Base-by-base conservation (phyloP, 2,797 vertebrate species). In the Cuculus canorus region DNA sequence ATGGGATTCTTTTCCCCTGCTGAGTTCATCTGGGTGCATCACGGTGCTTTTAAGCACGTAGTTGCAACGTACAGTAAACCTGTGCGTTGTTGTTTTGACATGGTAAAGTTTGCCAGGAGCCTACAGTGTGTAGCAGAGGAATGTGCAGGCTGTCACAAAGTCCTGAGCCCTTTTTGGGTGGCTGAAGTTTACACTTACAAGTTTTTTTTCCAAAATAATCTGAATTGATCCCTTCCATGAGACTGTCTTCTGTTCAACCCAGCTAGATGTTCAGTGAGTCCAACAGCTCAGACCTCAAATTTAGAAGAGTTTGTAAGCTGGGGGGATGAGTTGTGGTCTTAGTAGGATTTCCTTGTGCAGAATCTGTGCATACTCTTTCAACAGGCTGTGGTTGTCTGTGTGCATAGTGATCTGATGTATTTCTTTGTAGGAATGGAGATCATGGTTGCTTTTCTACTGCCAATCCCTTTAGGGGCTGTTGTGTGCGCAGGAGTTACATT, bases 11-110 rank as follows among this genome's bases (percentile, higher is more conserved):
- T 48, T 9, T 9, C 23, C 7, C 4, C 37, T 11, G 3, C 35
- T 81, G 70, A 69, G 81, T 92, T 93, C 86, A 79, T 84, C 50
- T 72, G 50, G 23, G 86, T 86, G 41, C 30, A 2, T 78, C 45
- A 21, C 1, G 4, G 15, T 82, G 86, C 81, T 91, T 86, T 87
- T 70, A 85, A 41, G 27, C 79, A 77, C 3, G 2, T 43, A 72
- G 35, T 30, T 93, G 30, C 75, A 56, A 6, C 2, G 13, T 63
- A 21, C 5, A 17, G 41, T 45, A 66, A 54, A 72, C 56, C 17
- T 92, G 50, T 37, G 52, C n/a, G 16, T 85, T 0, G 0, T 27
- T 35, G 22, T 60, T 47, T 70, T 41, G 47, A 33, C 78, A 4
- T 6, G 19, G 41, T 70, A 43, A 66, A 33, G 41, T 41, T 52